Percentiles rank a stretch among this genome's conserved stretches.
Evolutionary conservation across 2,113 vertebrate species (phyloP).

Genomic region (Crypturellus undulatus): DNA sequence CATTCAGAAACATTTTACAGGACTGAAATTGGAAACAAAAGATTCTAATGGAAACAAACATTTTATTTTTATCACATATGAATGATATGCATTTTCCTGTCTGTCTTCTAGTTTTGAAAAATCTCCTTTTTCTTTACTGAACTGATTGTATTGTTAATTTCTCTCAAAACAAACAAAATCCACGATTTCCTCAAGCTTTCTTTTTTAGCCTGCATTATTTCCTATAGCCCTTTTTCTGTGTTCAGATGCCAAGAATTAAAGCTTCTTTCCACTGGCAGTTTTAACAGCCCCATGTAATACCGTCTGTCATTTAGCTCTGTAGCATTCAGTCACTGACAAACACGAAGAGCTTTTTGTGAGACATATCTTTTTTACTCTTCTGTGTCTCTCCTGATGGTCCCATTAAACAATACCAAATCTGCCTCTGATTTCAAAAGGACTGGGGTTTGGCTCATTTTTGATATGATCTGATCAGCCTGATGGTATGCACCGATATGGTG

Average conservation of each 20-base stretch:
- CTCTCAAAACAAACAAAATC: background rate
- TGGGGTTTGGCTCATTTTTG: background rate
- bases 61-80: background rate
- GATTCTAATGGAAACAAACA: background rate
- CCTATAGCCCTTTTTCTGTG: background rate
- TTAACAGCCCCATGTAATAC: background rate
- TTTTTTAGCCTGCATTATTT: background rate
- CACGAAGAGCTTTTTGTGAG: background rate
- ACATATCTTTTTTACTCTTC: background rate
- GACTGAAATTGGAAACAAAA: background rate
- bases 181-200: background rate
- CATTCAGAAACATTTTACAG: background rate
- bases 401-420: background rate
- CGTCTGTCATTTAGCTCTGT: background rate
- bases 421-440: background rate
- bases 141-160: background rate
- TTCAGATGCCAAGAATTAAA: background rate
- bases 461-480: background rate
- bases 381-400: background rate
- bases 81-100: background rate
- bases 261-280: background rate
- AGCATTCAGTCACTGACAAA: background rate
- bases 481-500: background rate
- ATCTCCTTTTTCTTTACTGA: background rate
- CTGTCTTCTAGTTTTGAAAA: background rate